These are phyloP conservation scores for Halichoeres trimaculatus DNA, from an alignment of 2,113 vertebrate genomes.

Conservation along the genomic window DNA sequence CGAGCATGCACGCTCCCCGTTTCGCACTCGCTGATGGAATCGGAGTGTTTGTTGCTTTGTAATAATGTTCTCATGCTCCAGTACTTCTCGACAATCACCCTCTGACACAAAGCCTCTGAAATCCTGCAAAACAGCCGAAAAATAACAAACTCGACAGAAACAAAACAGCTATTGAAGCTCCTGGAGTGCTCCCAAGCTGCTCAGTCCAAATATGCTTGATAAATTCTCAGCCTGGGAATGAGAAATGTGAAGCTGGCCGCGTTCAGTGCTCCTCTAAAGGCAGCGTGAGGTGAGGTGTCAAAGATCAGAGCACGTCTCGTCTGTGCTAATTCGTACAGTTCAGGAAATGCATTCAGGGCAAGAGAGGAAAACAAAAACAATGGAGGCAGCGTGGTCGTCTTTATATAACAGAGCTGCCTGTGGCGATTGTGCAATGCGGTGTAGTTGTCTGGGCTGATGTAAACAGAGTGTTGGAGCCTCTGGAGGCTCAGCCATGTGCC, in stretches of 20 bases:
- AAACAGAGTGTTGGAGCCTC: conserved; percentile 77
- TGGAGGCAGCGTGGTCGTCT: conserved; percentile 52
- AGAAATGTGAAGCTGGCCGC: conserved; percentile 23
- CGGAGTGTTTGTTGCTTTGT: conserved; percentile 50
- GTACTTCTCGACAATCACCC: conserved; percentile 62
- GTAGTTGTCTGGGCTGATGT: conserved; percentile 81
- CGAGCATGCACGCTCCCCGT: conserved; percentile 41
- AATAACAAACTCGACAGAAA: conserved; percentile 47
- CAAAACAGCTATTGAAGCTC: conserved; percentile 49
- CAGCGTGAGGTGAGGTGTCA: conserved; percentile 6
- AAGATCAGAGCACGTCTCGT: conserved; percentile 25
- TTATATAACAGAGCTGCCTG: conserved; percentile 80
- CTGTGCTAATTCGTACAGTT: conserved; percentile 25
- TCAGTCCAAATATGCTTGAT: conserved; percentile 41
- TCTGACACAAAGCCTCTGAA: conserved; percentile 32
- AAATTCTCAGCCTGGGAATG: conserved; percentile 45
- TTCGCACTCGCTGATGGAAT: conserved; percentile 29
- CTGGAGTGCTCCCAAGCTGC: conserved; percentile 38
- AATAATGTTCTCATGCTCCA: conserved; percentile 57
- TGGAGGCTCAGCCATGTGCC: conserved; percentile 80
- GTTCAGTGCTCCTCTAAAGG: conserved; percentile 18
- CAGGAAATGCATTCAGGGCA: conserved; percentile 25
- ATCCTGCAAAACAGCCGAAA: conserved; percentile 41
- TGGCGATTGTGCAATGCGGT: conserved; percentile 79
- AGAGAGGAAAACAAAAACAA: conserved; percentile 64